A percentile compares a stretch with the other conserved stretches of the same genome.
phyloP scores from a whole-genome alignment of 1,140 invertebrate genomes.

The Protaetia brevitarsis region DNA sequence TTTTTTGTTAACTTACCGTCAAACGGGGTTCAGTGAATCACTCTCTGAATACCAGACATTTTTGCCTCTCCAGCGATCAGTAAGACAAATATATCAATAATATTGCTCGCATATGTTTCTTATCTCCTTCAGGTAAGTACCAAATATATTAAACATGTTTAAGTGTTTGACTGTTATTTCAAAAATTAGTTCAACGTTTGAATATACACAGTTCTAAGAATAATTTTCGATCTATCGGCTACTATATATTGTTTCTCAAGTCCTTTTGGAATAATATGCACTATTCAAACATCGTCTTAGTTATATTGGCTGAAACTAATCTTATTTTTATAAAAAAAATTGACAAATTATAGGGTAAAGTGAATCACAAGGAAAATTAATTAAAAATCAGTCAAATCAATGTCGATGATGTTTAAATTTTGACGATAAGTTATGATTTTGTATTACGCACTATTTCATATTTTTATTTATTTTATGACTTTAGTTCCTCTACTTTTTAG shows the following conservation, averaged over 20 bases:
- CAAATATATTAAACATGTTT: no score
- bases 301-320: no score
- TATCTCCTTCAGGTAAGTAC: not conserved
- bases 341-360: not conserved
- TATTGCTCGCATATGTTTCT: not conserved
- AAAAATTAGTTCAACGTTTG: not conserved
- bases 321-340: not conserved
- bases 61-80: not conserved
- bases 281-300: no score
- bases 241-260: not conserved
- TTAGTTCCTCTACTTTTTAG: not conserved
- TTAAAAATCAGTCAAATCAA: not conserved
- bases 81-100: not conserved
- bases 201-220: no score
- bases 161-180: no score
- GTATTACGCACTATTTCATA: no score
- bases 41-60: not conserved
- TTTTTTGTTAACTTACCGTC: no score
- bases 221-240: no score
- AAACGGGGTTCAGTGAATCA: constrained; percentile 11
- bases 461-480: no score
- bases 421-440: no score
- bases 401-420: not conserved
- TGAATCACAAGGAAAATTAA: not conserved
- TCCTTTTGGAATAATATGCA: no score